Conservation (phyloP, 1,140 invertebrate genomes). For the Drosophila chauvacae region DNA sequence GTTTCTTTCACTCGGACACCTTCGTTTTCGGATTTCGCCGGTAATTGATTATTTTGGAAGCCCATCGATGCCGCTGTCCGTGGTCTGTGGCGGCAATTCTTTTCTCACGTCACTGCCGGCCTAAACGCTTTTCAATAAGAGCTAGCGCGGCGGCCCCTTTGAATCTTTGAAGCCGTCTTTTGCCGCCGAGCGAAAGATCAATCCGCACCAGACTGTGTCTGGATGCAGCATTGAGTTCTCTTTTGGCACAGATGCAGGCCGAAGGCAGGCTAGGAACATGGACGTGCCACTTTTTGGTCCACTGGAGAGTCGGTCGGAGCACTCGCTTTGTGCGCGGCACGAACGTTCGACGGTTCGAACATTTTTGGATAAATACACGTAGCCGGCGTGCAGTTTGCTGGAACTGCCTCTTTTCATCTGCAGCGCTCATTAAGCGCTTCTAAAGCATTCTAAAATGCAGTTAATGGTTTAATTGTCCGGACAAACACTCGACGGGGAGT, state of each 20-base stretch:
- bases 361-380: constrained; percentile 63
- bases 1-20: constrained; percentile 40
- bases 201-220: constrained; percentile 33
- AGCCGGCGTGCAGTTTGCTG: constrained; percentile 42
- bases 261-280: constrained; percentile 26
- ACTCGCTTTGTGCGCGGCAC: constrained; percentile 54
- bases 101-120: constrained; percentile 56
- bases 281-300: constrained; percentile 61
- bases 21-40: constrained; percentile 31
- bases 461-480: constrained; percentile 55
- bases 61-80: constrained; percentile 36
- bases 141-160: constrained; percentile 7
- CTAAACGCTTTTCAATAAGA: constrained; percentile 55
- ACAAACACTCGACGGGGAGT: constrained; percentile 42
- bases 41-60: constrained; percentile 59
- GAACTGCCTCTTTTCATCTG: constrained; percentile 56
- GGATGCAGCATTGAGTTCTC: constrained; percentile 20
- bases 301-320: constrained; percentile 8
- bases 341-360: constrained; percentile 41
- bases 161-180: constrained; percentile 35
- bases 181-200: constrained; percentile 45
- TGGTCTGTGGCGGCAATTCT: constrained; percentile 38
- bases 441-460: constrained; percentile 55
- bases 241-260: constrained; percentile 58
- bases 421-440: constrained; percentile 51